Evolutionary conservation across 2,797 vertebrate genomes (phyloP), one percentile per base, ranked within the genome.

Genomic region (Salarias fasciatus): DNA sequence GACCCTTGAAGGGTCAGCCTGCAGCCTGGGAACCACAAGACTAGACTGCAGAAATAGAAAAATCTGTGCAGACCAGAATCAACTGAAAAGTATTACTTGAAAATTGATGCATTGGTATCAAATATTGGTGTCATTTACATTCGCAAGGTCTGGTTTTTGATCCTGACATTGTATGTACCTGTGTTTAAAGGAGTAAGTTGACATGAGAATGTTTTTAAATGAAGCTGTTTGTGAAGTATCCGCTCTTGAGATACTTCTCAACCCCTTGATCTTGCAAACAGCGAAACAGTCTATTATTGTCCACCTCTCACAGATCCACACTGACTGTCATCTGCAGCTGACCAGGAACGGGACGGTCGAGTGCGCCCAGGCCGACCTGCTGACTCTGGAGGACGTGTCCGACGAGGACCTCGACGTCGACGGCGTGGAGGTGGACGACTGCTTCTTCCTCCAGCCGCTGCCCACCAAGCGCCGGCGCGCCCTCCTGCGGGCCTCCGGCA

Each of bases 351-450:
- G 96, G 63, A 97, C 96, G 0, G 94, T 97, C 86, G 95, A 95
- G 83, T 97, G 95, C 0, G 93, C 96, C 53, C 95, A 96, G 89
- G 96, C 95, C 0, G 96, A 96, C 0, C 92, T 95, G 37, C 92
- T 99, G 66, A 98, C 96, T 0, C 86, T 98, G 75, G 96, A 97
- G 11, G 96, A 98, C 0, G 94, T 98, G 1, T 97, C 96, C 0
- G 96, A 98, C 2, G 96, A 98, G 65, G 96, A 98, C 69, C 94
- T 98, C 3, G 96, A 97, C 0, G 93, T 97, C 84, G 96, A 97
- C 53, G 94, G 91, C 0, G 94, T 97, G 81, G 96, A 97, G 72
- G 96, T 97, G 82, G 96, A 98, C 2, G 96, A 98, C 72, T 98
- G 96, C 55, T 99, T 98, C 88, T 97, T 97, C 82, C 93, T 98